Percentiles rank a stretch among this genome's conserved stretches.
Conservation (phyloP, 2,113 vertebrate species). For the Theristicus caerulescens region DNA sequence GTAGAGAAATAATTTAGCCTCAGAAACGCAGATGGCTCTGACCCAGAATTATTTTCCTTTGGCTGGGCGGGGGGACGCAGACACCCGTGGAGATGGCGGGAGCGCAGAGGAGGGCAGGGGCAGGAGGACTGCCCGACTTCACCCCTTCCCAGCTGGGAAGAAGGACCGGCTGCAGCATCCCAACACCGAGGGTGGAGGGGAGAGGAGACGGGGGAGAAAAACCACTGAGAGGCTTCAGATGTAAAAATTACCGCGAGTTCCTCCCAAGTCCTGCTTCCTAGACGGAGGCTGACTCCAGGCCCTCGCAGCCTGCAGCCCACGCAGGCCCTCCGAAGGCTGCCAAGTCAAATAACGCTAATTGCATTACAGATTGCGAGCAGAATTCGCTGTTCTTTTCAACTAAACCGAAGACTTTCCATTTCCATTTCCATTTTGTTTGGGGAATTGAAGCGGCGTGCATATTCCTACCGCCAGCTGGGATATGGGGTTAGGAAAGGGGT, state of each 20-base stretch:
- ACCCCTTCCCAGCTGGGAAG: not conserved
- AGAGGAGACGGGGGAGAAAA: not conserved
- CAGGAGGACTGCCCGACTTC: not conserved
- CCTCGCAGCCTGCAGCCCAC: constrained; percentile 63
- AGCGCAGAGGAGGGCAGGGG: not conserved
- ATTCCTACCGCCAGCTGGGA: constrained; percentile 12
- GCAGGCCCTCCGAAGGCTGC: constrained; percentile 68
- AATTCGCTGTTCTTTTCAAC: constrained; percentile 79
- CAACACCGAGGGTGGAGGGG: not conserved
- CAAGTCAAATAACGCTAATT: constrained; percentile 80
- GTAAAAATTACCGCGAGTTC: constrained; percentile 14
- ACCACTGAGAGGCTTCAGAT: not conserved
- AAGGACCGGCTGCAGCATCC: not conserved
- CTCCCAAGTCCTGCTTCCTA: constrained; percentile 46
- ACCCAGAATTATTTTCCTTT: constrained; percentile 21
- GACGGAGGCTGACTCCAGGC: constrained; percentile 21
- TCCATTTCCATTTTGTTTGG: constrained; percentile 65
- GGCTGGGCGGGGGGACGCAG: not conserved
- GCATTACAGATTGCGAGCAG: constrained; percentile 78
- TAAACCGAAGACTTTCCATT: constrained; percentile 72
- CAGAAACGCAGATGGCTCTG: constrained; percentile 53
- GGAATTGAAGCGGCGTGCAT: not conserved
- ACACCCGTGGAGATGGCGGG: not conserved
- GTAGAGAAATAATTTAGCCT: constrained; percentile 53
- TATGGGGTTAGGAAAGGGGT: constrained; percentile 44